Base-by-base conservation (phyloP, 2,797 vertebrate species). In the Glossophaga mutica region DNA sequence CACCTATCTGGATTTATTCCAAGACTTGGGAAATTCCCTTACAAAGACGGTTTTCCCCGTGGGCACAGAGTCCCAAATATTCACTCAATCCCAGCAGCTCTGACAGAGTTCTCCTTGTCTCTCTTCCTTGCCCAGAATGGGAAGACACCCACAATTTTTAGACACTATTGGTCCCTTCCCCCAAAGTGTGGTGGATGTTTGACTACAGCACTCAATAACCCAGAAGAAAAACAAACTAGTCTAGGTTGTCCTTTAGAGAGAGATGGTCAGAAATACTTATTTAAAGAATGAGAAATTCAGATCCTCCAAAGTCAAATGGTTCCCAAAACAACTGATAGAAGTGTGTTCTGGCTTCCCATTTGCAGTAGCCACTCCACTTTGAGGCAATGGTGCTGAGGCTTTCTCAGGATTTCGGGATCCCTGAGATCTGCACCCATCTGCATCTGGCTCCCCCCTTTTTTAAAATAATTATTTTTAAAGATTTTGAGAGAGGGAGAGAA, bases 301-400 rank as follows among this genome's bases (percentile, higher is more conserved):
- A 88, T 87, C 92, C 65, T 55, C 52, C 88, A 62, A 92, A 97
- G 85, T 79, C 93, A 96, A 79, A 70, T 70, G 59, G 34, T 81
- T 91, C 48, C 67, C 76, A 42, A 87, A 90, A 92, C 32, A 59
- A 92, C 98, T 98, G 85, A 94, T 4, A 21, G 97, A 77, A 1
- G 78, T 7, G 0, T 92, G 87, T 32, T 98, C 98, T 95, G 96
- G 96, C 78, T 97, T 98, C 77, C 98, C 98, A 91, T 98, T 98
- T 90, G 98, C 89, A 1, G 97, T 93, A 68, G 95, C 48, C 55
- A 96, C 88, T 2, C 93, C 96, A 83, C 50, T 89, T 3, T 94
- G 96, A 3, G 11, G 37, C 29, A 94, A 18, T 0, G 37, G 24
- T 18, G 24, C 1, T 42, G 87, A 65, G 0, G 88, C 2, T 79